These are phyloP conservation scores for Catocala fraxini DNA, from an alignment of 2,888 invertebrate genomes.

Conservation along the genomic window DNA sequence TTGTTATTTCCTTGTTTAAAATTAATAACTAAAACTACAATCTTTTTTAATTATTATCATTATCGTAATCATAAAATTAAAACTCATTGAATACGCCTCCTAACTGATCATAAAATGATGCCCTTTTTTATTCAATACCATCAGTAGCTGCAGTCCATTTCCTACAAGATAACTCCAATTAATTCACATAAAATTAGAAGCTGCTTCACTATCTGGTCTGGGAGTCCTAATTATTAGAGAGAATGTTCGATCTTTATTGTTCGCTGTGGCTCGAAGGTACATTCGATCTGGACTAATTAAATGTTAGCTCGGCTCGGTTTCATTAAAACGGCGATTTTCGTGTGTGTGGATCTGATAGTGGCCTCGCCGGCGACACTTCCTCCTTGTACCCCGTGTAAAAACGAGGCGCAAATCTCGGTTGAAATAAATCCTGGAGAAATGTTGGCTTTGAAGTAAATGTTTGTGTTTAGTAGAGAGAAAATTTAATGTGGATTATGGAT, in stretches of 20 bases:
- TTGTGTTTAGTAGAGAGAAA: slow-evolving; percentile 24
- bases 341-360: slow-evolving; percentile 82
- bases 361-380: slow-evolving; percentile 53
- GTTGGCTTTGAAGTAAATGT: slow-evolving; percentile 32
- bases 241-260: slow-evolving; percentile 86
- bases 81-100: too few species aligned
- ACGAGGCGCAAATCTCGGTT: slow-evolving; percentile 47
- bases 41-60: too few species aligned
- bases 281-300: slow-evolving; percentile 84
- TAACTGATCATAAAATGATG: background rate
- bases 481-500: background rate
- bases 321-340: slow-evolving; percentile 83
- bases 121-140: slow-evolving; percentile 1
- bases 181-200: slow-evolving; percentile 78
- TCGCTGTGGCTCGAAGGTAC: slow-evolving; percentile 64
- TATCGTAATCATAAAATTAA: too few species aligned
- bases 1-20: background rate
- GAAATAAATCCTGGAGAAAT: slow-evolving; percentile 43
- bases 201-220: slow-evolving; percentile 70
- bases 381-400: slow-evolving; percentile 49
- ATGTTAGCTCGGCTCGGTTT: slow-evolving; percentile 65
- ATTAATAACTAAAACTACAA: too few species aligned
- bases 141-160: slow-evolving; percentile 50
- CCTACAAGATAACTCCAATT: slow-evolving; percentile 77
- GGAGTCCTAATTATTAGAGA: slow-evolving; percentile 80